Evolutionary conservation across 1,140 invertebrate species (phyloP).

Genomic region (Scaptomyza montana): DNA sequence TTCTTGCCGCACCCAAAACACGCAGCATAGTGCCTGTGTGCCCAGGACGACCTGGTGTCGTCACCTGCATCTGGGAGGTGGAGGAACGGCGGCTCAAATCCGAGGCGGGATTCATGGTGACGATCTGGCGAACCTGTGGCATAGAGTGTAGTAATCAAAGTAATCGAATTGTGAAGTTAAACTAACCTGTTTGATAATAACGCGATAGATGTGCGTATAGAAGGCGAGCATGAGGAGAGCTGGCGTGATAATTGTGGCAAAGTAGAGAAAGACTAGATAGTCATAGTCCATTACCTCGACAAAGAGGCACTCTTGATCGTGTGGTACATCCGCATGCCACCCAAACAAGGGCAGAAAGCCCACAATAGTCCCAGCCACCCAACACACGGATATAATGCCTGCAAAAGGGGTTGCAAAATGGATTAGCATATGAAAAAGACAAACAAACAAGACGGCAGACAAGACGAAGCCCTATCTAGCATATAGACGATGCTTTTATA

Average conservation of each 20-base stretch:
- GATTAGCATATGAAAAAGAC: slow-evolving; percentile 27
- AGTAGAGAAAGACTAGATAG: slow-evolving; percentile 94
- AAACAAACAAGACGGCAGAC: not conserved
- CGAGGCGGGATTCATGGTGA: slow-evolving; percentile 80
- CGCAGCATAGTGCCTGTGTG: slow-evolving; percentile 87
- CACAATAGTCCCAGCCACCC: slow-evolving; percentile 91
- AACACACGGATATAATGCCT: slow-evolving; percentile 94
- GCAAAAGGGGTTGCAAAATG: slow-evolving; percentile 77
- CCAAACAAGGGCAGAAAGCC: slow-evolving; percentile 93
- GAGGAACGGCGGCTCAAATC: slow-evolving; percentile 79
- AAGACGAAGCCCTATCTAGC: slow-evolving; percentile 44
- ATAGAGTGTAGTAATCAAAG: too few species aligned
- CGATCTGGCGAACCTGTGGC: slow-evolving; percentile 81
- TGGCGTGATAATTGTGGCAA: slow-evolving; percentile 94
- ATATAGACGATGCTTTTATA: not conserved
- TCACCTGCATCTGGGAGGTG: slow-evolving; percentile 70
- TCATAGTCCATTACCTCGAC: slow-evolving; percentile 94
- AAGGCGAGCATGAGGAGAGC: slow-evolving; percentile 92
- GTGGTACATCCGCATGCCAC: slow-evolving; percentile 88
- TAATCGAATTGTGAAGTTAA: too few species aligned
- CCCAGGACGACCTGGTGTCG: slow-evolving; percentile 44
- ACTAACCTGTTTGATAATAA: slow-evolving; percentile 93
- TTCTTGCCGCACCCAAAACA: slow-evolving; percentile 90
- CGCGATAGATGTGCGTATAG: slow-evolving; percentile 94
- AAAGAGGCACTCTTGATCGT: slow-evolving; percentile 89